Conservation (phyloP, 2,888 invertebrate species). For the Lamellibrachia columna region DNA sequence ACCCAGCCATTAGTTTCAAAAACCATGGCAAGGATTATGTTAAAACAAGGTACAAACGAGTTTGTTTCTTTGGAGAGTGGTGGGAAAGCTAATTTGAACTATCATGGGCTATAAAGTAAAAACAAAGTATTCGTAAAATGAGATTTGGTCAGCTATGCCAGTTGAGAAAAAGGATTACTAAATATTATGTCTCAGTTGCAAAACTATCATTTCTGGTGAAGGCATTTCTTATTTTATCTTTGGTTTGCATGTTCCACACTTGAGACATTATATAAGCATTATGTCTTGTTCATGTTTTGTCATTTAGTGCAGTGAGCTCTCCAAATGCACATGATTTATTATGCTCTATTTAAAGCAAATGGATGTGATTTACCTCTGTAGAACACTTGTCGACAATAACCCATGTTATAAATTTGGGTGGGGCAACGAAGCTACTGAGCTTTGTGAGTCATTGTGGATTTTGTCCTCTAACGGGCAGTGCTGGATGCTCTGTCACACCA, state of each 20-base stretch:
- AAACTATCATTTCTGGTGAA: neutral
- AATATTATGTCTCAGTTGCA: no score
- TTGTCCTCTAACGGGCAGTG: neutral
- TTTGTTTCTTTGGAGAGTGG: no score
- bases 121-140: no score
- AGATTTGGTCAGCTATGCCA: no score
- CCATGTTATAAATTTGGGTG: neutral
- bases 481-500: neutral
- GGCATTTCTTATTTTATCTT: neutral
- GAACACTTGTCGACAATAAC: neutral
- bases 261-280: no score
- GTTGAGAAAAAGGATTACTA: no score
- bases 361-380: no score
- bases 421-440: neutral
- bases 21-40: no score
- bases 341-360: neutral
- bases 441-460: neutral
- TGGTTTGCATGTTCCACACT: neutral
- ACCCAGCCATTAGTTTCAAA: no score
- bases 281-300: neutral
- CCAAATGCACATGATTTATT: neutral
- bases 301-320: neutral
- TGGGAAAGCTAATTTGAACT: no score
- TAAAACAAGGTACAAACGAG: no score
- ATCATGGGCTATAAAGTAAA: no score